Conservation (phyloP, 2,888 invertebrate species). For the Eupithecia centaureata region DNA sequence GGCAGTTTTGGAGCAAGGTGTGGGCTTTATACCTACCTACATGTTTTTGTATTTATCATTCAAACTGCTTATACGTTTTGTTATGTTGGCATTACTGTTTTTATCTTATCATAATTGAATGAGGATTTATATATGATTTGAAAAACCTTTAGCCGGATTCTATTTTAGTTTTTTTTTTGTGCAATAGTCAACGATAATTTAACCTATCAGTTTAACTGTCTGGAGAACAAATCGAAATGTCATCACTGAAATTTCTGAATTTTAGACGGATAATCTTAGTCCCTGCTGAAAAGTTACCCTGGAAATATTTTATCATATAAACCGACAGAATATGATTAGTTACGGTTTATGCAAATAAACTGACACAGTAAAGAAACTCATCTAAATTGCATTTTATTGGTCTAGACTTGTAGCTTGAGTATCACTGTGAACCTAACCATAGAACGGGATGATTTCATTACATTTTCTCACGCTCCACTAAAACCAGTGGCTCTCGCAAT, state of each 20-base stretch:
- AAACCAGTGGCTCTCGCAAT: slow-evolving; percentile 28
- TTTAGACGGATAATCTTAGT: neutral
- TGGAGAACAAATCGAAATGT: too few species aligned
- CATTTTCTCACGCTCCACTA: slow-evolving; percentile 40
- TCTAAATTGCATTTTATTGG: slow-evolving; percentile 29
- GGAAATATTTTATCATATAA: neutral
- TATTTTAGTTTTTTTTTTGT: too few species aligned
- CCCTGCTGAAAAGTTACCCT: neutral
- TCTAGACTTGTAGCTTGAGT: slow-evolving; percentile 24
- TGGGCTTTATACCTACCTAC: slow-evolving; percentile 23
- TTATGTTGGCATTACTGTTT: slow-evolving; percentile 14
- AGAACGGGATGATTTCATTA: slow-evolving; percentile 11
- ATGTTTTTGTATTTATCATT: slow-evolving; percentile 20
- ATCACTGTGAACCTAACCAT: neutral
- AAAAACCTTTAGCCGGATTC: too few species aligned
- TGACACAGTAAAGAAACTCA: slow-evolving; percentile 9
- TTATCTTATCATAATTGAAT: slow-evolving; percentile 12
- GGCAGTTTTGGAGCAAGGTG: slow-evolving; percentile 29
- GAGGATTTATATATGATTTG: slow-evolving; percentile 3
- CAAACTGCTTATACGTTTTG: slow-evolving; percentile 19
- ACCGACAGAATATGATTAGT: neutral
- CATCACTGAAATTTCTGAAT: neutral
- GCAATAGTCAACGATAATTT: too few species aligned
- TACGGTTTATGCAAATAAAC: slow-evolving; percentile 17
- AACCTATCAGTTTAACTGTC: too few species aligned